Evolutionary conservation across 1,140 invertebrate species (phyloP).

Genomic region (Diploscapter pachys): DNA sequence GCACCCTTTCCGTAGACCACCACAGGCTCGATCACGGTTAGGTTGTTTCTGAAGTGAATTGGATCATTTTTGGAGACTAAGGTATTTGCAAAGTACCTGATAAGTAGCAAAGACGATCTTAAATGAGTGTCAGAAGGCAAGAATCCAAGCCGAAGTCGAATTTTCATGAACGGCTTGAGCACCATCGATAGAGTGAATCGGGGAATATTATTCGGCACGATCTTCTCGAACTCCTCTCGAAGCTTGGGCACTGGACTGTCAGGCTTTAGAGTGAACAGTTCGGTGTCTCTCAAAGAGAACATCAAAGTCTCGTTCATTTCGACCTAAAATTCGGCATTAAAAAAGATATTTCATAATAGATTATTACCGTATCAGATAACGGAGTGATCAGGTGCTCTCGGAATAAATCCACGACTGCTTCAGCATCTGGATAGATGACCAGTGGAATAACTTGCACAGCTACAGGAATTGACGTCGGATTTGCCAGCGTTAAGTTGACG

Average conservation of each 20-base stretch:
- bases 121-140: constrained; percentile 63
- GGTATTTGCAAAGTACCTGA: constrained; percentile 37
- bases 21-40: constrained; percentile 83
- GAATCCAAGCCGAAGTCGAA: constrained; percentile 64
- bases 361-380: constrained; percentile 41
- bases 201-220: constrained; percentile 42
- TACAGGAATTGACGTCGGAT: constrained; percentile 63
- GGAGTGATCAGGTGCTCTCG: constrained; percentile 43
- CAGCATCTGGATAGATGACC: constrained; percentile 64
- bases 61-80: background rate
- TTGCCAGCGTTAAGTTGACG: constrained; percentile 64
- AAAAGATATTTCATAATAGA: background rate
- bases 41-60: constrained; percentile 72
- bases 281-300: constrained; percentile 63
- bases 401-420: constrained; percentile 61
- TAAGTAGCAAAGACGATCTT: constrained; percentile 64
- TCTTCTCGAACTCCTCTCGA: constrained; percentile 61
- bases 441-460: constrained; percentile 64
- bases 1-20: constrained; percentile 78
- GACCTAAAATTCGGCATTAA: background rate
- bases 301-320: constrained; percentile 61
- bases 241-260: constrained; percentile 60
- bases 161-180: constrained; percentile 62
- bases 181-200: constrained; percentile 62
- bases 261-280: constrained; percentile 60